Conservation (phyloP, 2,113 vertebrate species). For the Amphilophus citrinellus region DNA sequence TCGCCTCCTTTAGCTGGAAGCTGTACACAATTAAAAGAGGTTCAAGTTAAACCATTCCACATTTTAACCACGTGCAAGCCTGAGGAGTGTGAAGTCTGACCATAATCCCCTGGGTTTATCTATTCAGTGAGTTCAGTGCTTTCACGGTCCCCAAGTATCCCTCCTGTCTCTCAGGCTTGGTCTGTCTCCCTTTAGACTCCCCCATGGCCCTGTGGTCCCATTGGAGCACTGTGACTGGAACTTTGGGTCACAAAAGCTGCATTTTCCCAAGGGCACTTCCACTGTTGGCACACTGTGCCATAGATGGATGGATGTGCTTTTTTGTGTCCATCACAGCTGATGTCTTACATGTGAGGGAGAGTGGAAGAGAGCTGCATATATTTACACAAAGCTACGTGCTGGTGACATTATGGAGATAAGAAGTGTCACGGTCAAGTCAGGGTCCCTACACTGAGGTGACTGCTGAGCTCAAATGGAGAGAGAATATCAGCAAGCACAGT, state of each 20-base stretch:
- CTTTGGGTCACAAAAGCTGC: constrained; percentile 50
- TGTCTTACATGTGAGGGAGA: constrained; percentile 29
- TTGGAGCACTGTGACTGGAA: constrained; percentile 45
- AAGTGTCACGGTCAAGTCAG: constrained; percentile 35
- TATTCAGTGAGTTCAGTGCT: constrained; percentile 56
- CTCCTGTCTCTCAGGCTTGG: constrained; percentile 28
- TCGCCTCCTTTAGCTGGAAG: constrained; percentile 36
- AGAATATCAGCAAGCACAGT: constrained; percentile 18
- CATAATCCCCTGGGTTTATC: constrained; percentile 65
- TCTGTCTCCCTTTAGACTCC: constrained; percentile 42
- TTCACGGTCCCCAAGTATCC: constrained; percentile 33
- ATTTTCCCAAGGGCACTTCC: constrained; percentile 34
- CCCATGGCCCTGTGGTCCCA: constrained; percentile 46
- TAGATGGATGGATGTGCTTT: neutral
- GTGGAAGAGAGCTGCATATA: constrained; percentile 32
- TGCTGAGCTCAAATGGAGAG: constrained; percentile 35
- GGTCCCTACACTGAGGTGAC: constrained; percentile 17
- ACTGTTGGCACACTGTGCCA: constrained; percentile 15
- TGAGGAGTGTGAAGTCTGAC: constrained; percentile 39
- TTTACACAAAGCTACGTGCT: constrained; percentile 29
- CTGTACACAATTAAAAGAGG: constrained; percentile 56
- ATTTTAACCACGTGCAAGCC: constrained; percentile 43
- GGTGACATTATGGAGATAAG: constrained; percentile 19
- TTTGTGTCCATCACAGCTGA: constrained; percentile 61
- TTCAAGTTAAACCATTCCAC: constrained; percentile 44